Conservation (phyloP, 2,113 vertebrate species). For the Malurus cyaneus region DNA sequence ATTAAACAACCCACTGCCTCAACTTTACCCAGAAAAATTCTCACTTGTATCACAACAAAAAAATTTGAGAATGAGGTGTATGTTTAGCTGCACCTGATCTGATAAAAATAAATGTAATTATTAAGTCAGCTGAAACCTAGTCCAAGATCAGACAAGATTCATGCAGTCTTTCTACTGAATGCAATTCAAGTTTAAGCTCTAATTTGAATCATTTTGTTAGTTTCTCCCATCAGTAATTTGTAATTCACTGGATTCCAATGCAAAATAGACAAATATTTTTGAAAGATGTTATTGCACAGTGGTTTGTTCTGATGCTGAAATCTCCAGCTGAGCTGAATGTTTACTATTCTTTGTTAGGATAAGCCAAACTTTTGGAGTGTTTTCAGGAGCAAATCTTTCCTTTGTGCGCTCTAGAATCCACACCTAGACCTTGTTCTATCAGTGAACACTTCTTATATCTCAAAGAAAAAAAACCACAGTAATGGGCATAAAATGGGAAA, state of each 20-base stretch:
- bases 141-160: neutral
- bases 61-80: neutral
- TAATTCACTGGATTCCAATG: neutral
- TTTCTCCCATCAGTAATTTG: neutral
- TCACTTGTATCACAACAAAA: neutral
- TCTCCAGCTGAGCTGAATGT: neutral
- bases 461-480: neutral
- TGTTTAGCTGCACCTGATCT: neutral
- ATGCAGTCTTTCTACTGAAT: neutral
- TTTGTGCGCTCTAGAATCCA: neutral
- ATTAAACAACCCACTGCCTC: neutral
- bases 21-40: neutral
- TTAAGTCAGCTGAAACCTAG: neutral
- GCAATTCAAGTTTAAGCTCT: neutral
- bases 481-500: neutral
- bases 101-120: neutral
- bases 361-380: neutral
- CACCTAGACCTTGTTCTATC: neutral
- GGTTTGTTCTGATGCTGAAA: neutral
- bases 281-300: neutral
- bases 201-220: neutral
- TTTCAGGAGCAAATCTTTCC: neutral
- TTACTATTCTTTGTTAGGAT: neutral
- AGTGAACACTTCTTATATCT: neutral
- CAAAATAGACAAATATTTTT: neutral